A percentile compares a stretch with the other conserved stretches of the same genome.
These are phyloP conservation scores for Drosophila asahinai DNA, from an alignment of 1,140 invertebrate genomes.

Conservation along the genomic window DNA sequence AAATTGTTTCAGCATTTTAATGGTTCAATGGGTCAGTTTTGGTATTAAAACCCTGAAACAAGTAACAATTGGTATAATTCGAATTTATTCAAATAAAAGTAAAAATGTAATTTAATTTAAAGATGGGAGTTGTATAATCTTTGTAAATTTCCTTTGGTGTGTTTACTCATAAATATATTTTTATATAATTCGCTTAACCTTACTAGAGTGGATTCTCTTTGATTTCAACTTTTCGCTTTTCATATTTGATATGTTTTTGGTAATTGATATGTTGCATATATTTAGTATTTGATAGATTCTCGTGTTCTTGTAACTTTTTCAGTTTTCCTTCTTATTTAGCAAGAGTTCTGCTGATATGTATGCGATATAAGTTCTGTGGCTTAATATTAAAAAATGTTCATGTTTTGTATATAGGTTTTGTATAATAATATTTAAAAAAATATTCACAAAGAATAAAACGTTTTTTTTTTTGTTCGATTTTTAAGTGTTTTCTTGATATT, in stretches of 20 bases:
- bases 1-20: conserved; percentile 79
- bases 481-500: conserved; percentile 18
- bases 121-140: background rate
- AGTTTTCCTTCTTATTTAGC: conserved; percentile 29
- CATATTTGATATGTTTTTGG: conserved; percentile 77
- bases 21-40: conserved; percentile 75
- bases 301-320: conserved; percentile 35
- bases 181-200: conserved; percentile 21
- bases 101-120: background rate
- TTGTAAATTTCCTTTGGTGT: conserved; percentile 26
- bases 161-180: conserved; percentile 16
- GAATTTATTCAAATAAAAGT: background rate
- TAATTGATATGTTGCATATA: conserved; percentile 80
- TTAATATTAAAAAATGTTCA: conserved; percentile 51
- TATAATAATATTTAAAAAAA: conserved; percentile 66
- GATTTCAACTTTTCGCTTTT: conserved; percentile 33
- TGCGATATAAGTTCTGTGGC: conserved; percentile 70
- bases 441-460: conserved; percentile 60
- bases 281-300: conserved; percentile 45
- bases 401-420: conserved; percentile 50
- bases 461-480: conserved; percentile 34
- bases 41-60: conserved; percentile 77
- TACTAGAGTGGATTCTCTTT: conserved; percentile 18
- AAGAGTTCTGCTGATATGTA: conserved; percentile 69
- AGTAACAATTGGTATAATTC: conserved; percentile 51